Base-by-base conservation (phyloP, 2,797 vertebrate genomes). In the Pristis pectinata region DNA sequence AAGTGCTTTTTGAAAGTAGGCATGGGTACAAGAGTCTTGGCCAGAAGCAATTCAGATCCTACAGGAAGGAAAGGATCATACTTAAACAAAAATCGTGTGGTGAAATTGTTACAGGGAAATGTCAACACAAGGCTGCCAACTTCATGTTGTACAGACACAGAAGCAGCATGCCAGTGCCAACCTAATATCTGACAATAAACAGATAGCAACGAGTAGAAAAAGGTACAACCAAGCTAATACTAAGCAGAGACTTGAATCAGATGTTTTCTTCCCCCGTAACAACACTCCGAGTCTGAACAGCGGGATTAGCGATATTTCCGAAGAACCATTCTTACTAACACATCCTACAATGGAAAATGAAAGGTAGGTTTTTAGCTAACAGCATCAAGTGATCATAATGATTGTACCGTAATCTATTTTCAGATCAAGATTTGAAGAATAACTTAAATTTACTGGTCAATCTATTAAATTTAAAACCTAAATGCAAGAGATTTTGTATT, bases 101-200 rank as follows among this genome's bases (percentile, higher is more conserved):
- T 59, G 83, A 59, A 87, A 87, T 87, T 82, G 41, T 87, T 87
- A 56, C 30, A 6, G 30, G 53, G 83, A 87, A 87, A 59, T 87
- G 83, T 87, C 83, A 87, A 59, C 83, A 87, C 53, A 87, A n/a
- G 59, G 83, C 53, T 87, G 53, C 53, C 83, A 87, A n/a, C 53
- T 87, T 87, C 83, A 59, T 17, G 27, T 30, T 87, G 30, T 83
- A 59, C 83, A 87, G 83, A 87, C 53, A 87, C 53, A 34, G 53
- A 59, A 30, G 53, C 83, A 87, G 30, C 83, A 87, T 87, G 56
- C 83, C 83, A 87, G 59, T 30, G 83, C 53, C 53, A 59, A 59
- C 59, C 9, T 3, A 59, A 83, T 27, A 56, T 56, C 83, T 87
- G 83, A 87, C 83, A 87, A 87, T 87, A 34, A 87, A 59, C 53